phyloP scores from a whole-genome alignment of 2,888 invertebrate species.

The Drosophila borborema region DNA sequence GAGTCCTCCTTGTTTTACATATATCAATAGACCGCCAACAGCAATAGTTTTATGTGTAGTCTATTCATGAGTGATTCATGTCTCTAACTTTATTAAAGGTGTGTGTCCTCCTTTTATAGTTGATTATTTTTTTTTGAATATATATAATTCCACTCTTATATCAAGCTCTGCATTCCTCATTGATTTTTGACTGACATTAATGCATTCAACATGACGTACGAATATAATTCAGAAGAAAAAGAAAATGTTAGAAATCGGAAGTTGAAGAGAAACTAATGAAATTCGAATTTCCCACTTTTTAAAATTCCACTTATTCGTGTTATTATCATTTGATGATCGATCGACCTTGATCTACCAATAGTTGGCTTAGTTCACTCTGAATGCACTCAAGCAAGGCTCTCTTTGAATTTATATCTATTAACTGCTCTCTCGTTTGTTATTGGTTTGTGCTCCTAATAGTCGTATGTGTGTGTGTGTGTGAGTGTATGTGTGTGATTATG shows the following conservation, averaged over 20 bases:
- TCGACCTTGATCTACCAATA: neutral
- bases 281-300: neutral
- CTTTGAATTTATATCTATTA: constrained; percentile 10
- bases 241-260: too few species aligned
- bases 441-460: constrained; percentile 20
- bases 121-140: too few species aligned
- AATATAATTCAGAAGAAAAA: too few species aligned
- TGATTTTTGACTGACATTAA: neutral
- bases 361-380: neutral
- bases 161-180: too few species aligned
- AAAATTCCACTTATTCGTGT: too few species aligned
- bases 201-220: too few species aligned
- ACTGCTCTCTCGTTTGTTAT: constrained; percentile 10
- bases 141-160: too few species aligned
- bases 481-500: constrained; percentile 66
- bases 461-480: constrained; percentile 26
- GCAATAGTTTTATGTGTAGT: neutral
- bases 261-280: too few species aligned
- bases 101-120: too few species aligned
- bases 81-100: too few species aligned
- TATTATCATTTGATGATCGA: neutral
- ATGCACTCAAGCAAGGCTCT: constrained; percentile 41
- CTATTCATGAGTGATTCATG: neutral
- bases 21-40: neutral
- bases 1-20: too few species aligned